phyloP scores from a whole-genome alignment of 1,140 invertebrate species.

The Drosophila teissieri region DNA sequence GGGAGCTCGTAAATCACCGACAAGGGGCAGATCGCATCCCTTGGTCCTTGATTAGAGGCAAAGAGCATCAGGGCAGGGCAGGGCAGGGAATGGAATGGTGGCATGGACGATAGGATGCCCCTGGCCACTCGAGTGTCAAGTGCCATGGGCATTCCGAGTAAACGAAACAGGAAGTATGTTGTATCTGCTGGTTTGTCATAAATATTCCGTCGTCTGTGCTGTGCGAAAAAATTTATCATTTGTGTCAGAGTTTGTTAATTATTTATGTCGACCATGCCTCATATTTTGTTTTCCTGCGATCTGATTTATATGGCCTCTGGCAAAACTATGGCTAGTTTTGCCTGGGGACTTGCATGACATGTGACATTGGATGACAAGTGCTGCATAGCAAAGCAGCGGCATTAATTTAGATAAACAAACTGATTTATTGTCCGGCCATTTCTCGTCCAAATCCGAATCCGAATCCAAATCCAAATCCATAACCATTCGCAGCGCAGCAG shows the following conservation, averaged over 20 bases:
- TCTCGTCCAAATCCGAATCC: neutral
- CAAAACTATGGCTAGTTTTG: constrained; percentile 5
- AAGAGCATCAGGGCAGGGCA: neutral
- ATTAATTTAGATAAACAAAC: constrained; percentile 26
- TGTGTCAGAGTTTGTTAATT: constrained; percentile 84
- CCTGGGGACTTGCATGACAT: constrained; percentile 41
- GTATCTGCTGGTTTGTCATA: constrained; percentile 70
- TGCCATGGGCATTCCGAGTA: constrained; percentile 74
- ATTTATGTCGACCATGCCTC: constrained; percentile 77
- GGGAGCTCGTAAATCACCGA: constrained; percentile 77
- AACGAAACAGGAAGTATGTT: constrained; percentile 25
- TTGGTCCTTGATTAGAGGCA: constrained; percentile 59
- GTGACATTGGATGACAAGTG: constrained; percentile 60
- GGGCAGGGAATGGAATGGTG: no score
- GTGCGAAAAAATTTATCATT: constrained; percentile 81
- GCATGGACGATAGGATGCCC: neutral
- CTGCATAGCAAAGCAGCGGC: constrained; percentile 27
- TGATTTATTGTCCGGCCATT: constrained; percentile 26
- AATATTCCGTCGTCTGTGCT: constrained; percentile 74
- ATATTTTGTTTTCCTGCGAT: constrained; percentile 52
- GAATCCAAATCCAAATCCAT: neutral
- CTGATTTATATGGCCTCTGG: constrained; percentile 67
- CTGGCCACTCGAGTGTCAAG: constrained; percentile 63
- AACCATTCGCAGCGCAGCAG: neutral
- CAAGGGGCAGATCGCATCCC: constrained; percentile 55